Base-by-base conservation (phyloP, 2,797 vertebrate species). In the Florisuga fusca region DNA sequence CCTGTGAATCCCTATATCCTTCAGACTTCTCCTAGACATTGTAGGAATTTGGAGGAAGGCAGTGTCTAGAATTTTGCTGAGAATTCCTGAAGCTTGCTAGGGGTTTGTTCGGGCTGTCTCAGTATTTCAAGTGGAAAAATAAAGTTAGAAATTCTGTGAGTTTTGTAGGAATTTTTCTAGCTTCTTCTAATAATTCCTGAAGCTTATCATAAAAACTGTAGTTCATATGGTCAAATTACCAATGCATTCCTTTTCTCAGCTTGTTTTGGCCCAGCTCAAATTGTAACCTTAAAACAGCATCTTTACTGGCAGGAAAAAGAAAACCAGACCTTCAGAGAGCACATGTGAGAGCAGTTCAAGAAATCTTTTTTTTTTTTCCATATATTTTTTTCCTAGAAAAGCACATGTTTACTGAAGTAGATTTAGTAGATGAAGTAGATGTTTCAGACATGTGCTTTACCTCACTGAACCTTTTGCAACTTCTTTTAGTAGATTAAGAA, bases 221-320 rank as follows among this genome's bases (percentile, higher is more conserved):
- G 78, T 78, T 93, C 88, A 92, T 90, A 93, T 89, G 86, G 84
- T 94, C 88, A 94, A 74, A 89, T 97, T 83, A 96, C 79, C 74
- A 91, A 90, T 85, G 66, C 74, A 25, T 95, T 87, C 92, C 79
- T 97, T 87, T 91, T 93, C 82, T 73, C 95, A 88, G 91, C 84
- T 95, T 94, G 86, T 97, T 91, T 71, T 1, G 38, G 89, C 75
- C n/a, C 90, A 94, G 59, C 80, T 97, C 72, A 89, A 96, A 82
- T 96, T 96, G 93, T 84, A 94, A 94, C 72, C 76, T 91, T 84
- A 72, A 97, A 96, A 96, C 83, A 95, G 45, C 76, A 77, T 88
- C 87, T 94, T 93, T 95, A 91, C 68, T 76, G 88, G 55, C 10
- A 45, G 64, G 80, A 54, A 81, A 58, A 80, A 92, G 5, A 9